Percentiles rank a stretch among this genome's conserved stretches.
Conservation (phyloP, 2,113 vertebrate species). For the Pogonocichla stellata region DNA sequence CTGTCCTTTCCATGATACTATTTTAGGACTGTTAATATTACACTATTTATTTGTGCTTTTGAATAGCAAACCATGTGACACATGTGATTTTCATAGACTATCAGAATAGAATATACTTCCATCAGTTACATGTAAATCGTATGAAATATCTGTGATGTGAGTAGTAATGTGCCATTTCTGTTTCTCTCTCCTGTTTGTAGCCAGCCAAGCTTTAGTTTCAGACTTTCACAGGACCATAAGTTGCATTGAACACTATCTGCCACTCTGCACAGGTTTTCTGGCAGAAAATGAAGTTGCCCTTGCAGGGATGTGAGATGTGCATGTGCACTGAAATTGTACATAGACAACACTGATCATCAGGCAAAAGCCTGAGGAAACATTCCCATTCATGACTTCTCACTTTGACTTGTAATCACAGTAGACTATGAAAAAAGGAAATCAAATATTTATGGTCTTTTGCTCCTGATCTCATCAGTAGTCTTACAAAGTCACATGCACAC, state of each 20-base stretch:
- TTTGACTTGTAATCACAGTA: neutral
- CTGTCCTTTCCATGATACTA: neutral
- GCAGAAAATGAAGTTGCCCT: neutral
- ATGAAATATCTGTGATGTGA: neutral
- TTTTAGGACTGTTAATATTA: neutral
- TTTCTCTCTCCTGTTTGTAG: neutral
- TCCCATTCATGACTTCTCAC: neutral
- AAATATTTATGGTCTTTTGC: neutral
- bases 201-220: neutral
- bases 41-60: neutral
- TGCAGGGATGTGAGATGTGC: neutral
- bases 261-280: neutral
- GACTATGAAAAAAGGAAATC: neutral
- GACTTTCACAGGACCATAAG: neutral
- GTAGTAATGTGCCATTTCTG: neutral
- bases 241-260: neutral
- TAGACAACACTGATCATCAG: neutral
- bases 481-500: fast-evolving
- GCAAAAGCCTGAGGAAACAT: neutral
- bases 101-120: neutral
- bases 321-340: neutral
- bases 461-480: neutral
- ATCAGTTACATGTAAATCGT: neutral
- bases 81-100: neutral
- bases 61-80: neutral